phyloP scores from a whole-genome alignment of 2,888 invertebrate species.

The Drosophila pseudotakahashii region DNA sequence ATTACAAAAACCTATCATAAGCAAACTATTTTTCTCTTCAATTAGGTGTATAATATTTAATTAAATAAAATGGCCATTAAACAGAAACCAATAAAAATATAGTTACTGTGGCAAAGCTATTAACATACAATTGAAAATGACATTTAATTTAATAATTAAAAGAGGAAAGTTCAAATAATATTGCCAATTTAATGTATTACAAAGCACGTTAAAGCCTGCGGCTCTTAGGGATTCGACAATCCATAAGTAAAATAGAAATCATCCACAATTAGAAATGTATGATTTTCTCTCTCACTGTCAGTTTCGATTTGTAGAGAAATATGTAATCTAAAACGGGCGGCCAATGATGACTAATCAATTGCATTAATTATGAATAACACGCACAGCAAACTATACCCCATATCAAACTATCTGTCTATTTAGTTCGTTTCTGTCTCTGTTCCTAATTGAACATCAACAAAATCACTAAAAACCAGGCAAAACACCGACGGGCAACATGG shows the following conservation, averaged over 20 bases:
- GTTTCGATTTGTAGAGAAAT: conserved; percentile 4
- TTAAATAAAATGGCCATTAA: not conserved
- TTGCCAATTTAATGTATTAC: not conserved
- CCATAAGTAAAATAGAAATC: too few relatives aligned
- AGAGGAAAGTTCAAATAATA: not conserved
- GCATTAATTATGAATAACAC: conserved; percentile 23
- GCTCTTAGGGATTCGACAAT: not conserved
- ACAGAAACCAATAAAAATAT: not conserved
- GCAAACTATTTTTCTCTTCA: too few relatives aligned
- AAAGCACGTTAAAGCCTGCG: not conserved
- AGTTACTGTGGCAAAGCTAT: not conserved
- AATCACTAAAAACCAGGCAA: conserved; percentile 26
- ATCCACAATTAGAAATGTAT: conserved; percentile 3
- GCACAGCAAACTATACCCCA: conserved; percentile 1
- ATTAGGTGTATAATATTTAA: not conserved
- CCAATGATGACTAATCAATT: conserved; percentile 24
- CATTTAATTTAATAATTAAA: not conserved
- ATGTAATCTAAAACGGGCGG: not conserved
- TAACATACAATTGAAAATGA: not conserved
- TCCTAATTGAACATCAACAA: conserved; percentile 40
- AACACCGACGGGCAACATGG: conserved; percentile 10
- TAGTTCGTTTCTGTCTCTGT: conserved; percentile 11
- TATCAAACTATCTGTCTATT: conserved; percentile 19
- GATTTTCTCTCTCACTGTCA: not conserved
- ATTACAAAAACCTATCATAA: too few relatives aligned